phyloP scores from a whole-genome alignment of 2,797 vertebrate species.

The Pangasius djambal region DNA sequence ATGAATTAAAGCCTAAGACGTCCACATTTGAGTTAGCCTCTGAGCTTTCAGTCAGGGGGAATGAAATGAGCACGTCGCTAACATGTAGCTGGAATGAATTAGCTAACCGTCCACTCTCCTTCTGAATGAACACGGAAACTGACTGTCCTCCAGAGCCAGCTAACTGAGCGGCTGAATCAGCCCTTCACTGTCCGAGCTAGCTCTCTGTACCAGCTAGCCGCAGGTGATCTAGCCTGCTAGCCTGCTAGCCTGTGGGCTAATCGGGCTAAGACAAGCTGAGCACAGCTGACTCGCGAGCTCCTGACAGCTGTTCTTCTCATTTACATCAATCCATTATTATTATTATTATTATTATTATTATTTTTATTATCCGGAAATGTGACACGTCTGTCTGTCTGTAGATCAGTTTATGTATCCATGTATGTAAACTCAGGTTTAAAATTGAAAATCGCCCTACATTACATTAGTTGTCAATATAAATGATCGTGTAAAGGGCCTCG shows the following conservation, averaged over 20 bases:
- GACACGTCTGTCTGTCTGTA: no score
- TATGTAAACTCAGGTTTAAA: background rate
- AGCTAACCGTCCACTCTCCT: background rate
- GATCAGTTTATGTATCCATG: background rate
- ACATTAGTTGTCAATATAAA: background rate
- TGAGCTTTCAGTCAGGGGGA: background rate
- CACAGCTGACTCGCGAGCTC: background rate
- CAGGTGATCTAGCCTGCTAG: background rate
- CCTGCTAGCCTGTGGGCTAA: slow-evolving; percentile 13
- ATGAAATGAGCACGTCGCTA: background rate
- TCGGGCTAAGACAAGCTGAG: background rate
- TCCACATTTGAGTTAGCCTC: background rate
- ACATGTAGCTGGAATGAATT: background rate
- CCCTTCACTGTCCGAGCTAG: background rate
- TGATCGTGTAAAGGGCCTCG: background rate
- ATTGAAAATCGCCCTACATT: background rate
- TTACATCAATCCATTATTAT: background rate
- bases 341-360: no score
- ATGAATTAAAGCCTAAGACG: no score
- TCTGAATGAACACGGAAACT: background rate
- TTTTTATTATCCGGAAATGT: background rate
- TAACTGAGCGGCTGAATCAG: background rate
- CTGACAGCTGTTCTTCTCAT: background rate
- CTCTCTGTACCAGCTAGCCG: background rate
- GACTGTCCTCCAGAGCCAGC: background rate